Evolutionary conservation across 2,888 invertebrate species (phyloP).

Genomic region (Drosophila birchii): DNA sequence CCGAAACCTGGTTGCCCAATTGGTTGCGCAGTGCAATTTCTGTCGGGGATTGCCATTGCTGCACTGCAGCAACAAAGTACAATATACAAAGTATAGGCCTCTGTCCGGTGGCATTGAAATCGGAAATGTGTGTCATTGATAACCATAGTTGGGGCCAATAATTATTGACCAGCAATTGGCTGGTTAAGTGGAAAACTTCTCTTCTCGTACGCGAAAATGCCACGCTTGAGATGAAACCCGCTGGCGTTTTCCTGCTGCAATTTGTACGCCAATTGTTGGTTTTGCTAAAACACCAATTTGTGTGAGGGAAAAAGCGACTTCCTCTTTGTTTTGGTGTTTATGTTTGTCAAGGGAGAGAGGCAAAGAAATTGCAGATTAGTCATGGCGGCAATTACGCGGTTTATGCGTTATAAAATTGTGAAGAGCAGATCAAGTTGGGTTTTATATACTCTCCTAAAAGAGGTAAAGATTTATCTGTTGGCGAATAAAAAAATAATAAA

Average conservation of each 20-base stretch:
- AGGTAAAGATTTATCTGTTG: not conserved
- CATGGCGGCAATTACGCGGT: conserved; percentile 41
- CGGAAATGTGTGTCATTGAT: conserved; percentile 46
- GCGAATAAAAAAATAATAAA: not conserved
- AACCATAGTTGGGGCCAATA: conserved; percentile 3
- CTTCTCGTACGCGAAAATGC: conserved; percentile 38
- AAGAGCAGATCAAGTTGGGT: not conserved
- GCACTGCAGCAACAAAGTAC: conserved; percentile 12
- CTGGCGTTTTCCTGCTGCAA: conserved; percentile 74
- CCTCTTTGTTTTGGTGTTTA: conserved; percentile 24
- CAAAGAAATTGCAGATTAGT: conserved; percentile 52
- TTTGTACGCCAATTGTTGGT: conserved; percentile 67
- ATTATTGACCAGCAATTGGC: conserved; percentile 11
- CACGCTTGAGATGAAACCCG: conserved; percentile 66
- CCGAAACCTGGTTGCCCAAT: conserved; percentile 37
- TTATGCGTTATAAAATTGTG: not conserved
- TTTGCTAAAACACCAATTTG: conserved; percentile 65
- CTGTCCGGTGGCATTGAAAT: conserved; percentile 37
- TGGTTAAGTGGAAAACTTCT: conserved; percentile 18
- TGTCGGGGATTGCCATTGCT: conserved; percentile 10
- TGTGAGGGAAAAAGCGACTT: conserved; percentile 48
- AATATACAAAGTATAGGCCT: not conserved
- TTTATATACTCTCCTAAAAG: no score
- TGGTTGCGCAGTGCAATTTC: conserved; percentile 53
- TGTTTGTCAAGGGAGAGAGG: conserved; percentile 18